These are phyloP conservation scores for Ciona savignyi DNA, from an alignment of 23 tunicate genomes.

Conservation along the genomic window DNA sequence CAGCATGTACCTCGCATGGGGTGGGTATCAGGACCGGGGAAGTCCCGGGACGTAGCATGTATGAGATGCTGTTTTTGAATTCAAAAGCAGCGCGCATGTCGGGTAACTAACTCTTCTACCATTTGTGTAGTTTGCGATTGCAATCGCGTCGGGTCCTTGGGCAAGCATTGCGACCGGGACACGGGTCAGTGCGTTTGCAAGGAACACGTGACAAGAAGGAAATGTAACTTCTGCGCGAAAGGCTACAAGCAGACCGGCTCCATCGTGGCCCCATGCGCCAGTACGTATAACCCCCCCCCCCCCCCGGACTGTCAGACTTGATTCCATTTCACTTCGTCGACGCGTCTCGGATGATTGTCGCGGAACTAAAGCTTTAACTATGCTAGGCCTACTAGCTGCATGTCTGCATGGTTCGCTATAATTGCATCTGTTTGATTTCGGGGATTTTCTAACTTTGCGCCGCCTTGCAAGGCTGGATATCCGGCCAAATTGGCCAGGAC, in stretches of 20 bases:
- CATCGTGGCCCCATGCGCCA: constrained; percentile 38
- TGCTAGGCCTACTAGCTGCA: neutral
- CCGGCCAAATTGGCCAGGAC: neutral
- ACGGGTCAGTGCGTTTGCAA: constrained; percentile 82
- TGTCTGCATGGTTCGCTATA: neutral
- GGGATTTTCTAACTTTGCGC: neutral
- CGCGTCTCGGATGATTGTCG: too few relatives aligned
- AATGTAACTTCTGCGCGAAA: constrained; percentile 55
- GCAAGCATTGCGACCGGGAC: constrained; percentile 41
- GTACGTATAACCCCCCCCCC: neutral
- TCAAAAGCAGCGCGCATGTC: too few relatives aligned
- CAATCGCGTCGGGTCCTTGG: constrained; percentile 51
- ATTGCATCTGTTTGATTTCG: neutral
- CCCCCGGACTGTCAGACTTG: neutral
- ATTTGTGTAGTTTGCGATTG: constrained; percentile 64
- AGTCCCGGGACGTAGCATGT: too few relatives aligned
- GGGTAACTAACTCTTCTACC: neutral
- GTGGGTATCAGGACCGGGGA: too few relatives aligned
- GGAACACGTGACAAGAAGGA: constrained; percentile 54
- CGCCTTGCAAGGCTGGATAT: neutral
- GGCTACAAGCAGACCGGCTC: constrained; percentile 64
- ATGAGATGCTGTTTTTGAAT: too few relatives aligned
- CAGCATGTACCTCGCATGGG: too few relatives aligned
- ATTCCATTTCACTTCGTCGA: neutral
- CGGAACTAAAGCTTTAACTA: neutral